Evolutionary conservation across 2,797 vertebrate species (phyloP), one percentile per base, ranked within the genome.

Genomic region (Graptemys geographica): DNA sequence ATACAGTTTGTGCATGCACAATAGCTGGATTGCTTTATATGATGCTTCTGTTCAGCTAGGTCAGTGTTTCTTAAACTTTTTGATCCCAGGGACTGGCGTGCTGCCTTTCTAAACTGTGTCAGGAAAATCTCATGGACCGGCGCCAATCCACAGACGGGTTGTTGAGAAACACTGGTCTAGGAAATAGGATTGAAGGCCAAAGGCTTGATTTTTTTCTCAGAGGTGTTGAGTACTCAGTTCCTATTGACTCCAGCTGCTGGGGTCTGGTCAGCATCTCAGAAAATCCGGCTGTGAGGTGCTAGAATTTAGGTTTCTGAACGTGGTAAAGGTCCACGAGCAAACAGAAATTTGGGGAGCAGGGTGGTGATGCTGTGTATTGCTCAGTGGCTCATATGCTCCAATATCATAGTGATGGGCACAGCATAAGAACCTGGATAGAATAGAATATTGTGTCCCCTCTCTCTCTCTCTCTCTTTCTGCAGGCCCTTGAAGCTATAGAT

Each of bases 401-500:
- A 85, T 13, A 62, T 8, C 23, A 4, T 41, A 25, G 52, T 4
- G 79, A 6, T 86, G 76, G 86, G 72, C 21, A 41, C 25, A 86
- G 12, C 51, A 33, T 59, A 27, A 65, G 81, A 62, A 87, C 31
- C 25, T 12, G 59, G 59, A 92, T 57, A 31, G 23, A 0, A 0
- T 19, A 76, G 41, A 90, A 87, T 57, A 74, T 37, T 23, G 47
- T 79, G 87, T 72, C 31, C 25, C 33, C 12, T 19, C 51, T 28
- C 83, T 44, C 15, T 87, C 52, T 92, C 52, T 92, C 96, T 81
- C 37, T 87, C 86, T 95, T 93, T 92, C n/a, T 90, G 9, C 79
- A 99, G 99, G 99, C 99, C 27, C 98, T 99, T 25, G 98, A 98
- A 81, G 98, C 99, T 96, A 98, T 99, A 97, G 98, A 99, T 90